Percentiles rank a stretch among this genome's conserved stretches.
These are phyloP conservation scores for Cryptus armator DNA, from an alignment of 2,888 invertebrate genomes.

Conservation along the genomic window DNA sequence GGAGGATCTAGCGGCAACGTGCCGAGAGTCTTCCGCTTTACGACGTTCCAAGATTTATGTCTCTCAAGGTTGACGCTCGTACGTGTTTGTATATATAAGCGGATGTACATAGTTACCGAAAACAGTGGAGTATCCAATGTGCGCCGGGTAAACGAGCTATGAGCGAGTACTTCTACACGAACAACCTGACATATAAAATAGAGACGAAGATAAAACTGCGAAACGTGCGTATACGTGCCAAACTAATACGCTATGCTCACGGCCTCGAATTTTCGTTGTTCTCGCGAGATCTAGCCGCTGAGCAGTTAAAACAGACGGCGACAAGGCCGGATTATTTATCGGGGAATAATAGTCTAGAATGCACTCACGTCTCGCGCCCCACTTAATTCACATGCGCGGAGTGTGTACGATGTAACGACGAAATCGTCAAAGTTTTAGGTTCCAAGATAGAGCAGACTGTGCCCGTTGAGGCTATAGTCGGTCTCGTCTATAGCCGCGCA, in stretches of 20 bases:
- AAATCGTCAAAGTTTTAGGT: slow-evolving; percentile 62
- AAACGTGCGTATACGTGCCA: slow-evolving; percentile 24
- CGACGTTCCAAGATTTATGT: slow-evolving; percentile 45
- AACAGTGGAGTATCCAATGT: background rate
- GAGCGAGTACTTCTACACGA: slow-evolving; percentile 1
- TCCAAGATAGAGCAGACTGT: slow-evolving; percentile 1
- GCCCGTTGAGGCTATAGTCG: too few species aligned
- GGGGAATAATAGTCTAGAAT: slow-evolving; percentile 15
- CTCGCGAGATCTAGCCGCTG: background rate
- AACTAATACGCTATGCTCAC: slow-evolving; percentile 21
- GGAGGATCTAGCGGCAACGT: slow-evolving; percentile 26
- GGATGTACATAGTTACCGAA: background rate
- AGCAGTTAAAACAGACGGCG: background rate
- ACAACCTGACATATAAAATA: background rate
- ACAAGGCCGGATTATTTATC: slow-evolving; percentile 44
- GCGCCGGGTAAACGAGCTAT: background rate
- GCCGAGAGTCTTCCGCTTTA: slow-evolving; percentile 25
- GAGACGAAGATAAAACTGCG: background rate
- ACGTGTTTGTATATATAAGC: background rate
- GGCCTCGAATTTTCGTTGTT: slow-evolving; percentile 14
- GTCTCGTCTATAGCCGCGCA: background rate
- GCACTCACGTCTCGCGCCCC: slow-evolving; percentile 28
- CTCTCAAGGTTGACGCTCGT: background rate
- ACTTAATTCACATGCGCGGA: slow-evolving; percentile 42
- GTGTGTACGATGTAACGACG: slow-evolving; percentile 31